These are phyloP conservation scores for Bolborhynchus lineola DNA, from an alignment of 2,113 vertebrate genomes.

Conservation along the genomic window DNA sequence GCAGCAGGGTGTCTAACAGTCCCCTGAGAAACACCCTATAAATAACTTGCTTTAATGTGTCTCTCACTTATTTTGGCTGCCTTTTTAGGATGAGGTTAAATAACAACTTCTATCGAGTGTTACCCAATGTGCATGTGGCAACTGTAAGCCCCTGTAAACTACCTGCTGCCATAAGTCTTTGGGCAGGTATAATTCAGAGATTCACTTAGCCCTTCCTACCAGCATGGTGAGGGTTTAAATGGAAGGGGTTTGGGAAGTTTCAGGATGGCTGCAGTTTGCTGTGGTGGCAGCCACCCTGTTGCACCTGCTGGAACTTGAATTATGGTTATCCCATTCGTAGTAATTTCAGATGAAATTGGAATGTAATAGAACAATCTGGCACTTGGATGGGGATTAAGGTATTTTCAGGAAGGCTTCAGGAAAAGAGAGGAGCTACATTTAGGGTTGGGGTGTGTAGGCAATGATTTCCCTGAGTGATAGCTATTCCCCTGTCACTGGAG, in stretches of 20 bases:
- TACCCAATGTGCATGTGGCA: not conserved
- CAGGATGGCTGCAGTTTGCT: not conserved
- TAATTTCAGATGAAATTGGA: not conserved
- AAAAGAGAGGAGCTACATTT: not conserved
- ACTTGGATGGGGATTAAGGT: not conserved
- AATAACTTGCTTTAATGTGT: not conserved
- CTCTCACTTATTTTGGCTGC: not conserved
- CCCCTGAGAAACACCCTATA: not conserved
- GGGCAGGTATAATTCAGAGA: not conserved
- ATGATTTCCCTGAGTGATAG: not conserved
- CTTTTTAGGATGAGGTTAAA: not conserved
- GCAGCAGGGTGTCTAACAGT: not conserved
- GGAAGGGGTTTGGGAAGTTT: not conserved
- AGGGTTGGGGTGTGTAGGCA: not conserved
- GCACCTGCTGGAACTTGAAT: constrained; percentile 60
- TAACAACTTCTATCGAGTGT: not conserved
- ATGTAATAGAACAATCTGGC: constrained; percentile 35
- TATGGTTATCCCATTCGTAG: not conserved
- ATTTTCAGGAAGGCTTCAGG: not conserved
- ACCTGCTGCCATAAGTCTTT: not conserved
- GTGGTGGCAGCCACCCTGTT: not conserved
- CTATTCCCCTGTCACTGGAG: not conserved
- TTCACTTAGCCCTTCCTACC: not conserved
- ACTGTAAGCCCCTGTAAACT: not conserved
- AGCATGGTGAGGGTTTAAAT: not conserved